phyloP scores from a whole-genome alignment of 53 echinoderm and acorn worm species.

The Actinopyga echinites region DNA sequence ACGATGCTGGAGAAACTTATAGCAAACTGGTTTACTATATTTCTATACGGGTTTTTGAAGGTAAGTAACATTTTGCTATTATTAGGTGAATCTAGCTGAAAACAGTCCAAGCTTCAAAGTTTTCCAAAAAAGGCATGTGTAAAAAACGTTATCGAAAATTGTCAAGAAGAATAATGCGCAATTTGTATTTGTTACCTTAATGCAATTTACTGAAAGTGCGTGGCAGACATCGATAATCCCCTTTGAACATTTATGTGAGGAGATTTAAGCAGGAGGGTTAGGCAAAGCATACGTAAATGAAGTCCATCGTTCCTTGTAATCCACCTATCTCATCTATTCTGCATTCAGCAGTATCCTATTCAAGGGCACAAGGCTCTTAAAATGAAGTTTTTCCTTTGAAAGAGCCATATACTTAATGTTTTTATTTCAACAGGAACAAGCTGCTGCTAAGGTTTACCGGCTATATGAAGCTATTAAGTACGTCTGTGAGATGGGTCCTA shows the following conservation, averaged over 20 bases:
- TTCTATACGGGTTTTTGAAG: slow-evolving; percentile 80
- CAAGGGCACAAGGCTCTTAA: no score
- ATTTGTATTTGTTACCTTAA: not conserved
- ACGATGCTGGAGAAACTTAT: slow-evolving; percentile 82
- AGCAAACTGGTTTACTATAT: slow-evolving; percentile 80
- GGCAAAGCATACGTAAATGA: not conserved
- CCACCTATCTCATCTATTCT: not conserved
- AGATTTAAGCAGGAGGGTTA: not conserved
- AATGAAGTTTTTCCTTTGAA: no score
- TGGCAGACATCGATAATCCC: no score
- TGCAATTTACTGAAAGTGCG: not conserved
- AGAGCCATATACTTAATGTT: not conserved
- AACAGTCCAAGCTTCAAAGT: no score
- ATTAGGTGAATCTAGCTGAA: no score
- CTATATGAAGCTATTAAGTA: slow-evolving; percentile 91
- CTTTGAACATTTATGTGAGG: not conserved
- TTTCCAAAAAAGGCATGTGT: no score
- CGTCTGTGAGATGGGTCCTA: slow-evolving; percentile 83
- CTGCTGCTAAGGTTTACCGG: slow-evolving; percentile 71
- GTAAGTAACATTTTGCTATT: slow-evolving; percentile 39
- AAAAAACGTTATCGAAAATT: not conserved
- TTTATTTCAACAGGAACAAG: slow-evolving; percentile 64
- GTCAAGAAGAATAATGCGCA: no score
- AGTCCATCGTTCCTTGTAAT: not conserved
- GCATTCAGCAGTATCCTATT: no score